A percentile compares a stretch with the other conserved stretches of the same genome.
Evolutionary conservation across 2,797 vertebrate genomes (phyloP).

Genomic region (Lerista edwardsae): DNA sequence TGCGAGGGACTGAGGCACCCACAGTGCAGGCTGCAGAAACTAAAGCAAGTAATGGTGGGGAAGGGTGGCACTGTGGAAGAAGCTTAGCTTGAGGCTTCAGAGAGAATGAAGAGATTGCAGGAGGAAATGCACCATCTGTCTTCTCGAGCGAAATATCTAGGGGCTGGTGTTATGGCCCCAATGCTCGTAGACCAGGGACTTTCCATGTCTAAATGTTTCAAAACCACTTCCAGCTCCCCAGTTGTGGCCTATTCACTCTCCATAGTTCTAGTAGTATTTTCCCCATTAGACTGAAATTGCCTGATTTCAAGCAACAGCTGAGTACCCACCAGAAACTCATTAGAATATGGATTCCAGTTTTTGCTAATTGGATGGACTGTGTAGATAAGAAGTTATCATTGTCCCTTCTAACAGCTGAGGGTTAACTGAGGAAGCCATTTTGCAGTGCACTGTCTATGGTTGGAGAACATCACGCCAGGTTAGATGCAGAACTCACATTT

Average conservation of each 20-base stretch:
- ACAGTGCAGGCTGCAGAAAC: background rate
- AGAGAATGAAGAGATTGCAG: background rate
- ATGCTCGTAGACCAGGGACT: background rate
- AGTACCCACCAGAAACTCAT: too few relatives aligned
- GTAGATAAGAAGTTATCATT: background rate
- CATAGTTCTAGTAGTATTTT: background rate
- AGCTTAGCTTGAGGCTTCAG: background rate
- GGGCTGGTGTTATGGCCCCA: background rate
- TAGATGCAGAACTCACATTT: background rate
- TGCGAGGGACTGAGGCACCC: conserved; percentile 48
- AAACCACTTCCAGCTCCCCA: too few relatives aligned
- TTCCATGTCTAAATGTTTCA: background rate
- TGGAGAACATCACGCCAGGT: background rate
- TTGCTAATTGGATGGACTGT: background rate
- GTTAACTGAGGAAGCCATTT: background rate
- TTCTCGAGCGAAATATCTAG: background rate
- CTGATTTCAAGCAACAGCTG: background rate
- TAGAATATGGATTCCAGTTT: background rate
- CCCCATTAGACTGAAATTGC: background rate
- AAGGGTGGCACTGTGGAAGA: background rate
- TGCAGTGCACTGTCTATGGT: too few relatives aligned
- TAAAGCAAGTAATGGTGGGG: conserved; percentile 1
- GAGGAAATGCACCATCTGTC: background rate
- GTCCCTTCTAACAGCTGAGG: background rate
- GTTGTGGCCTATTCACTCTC: background rate